Base-by-base conservation (phyloP, 2,888 invertebrate species). In the Aporophyla nigra region DNA sequence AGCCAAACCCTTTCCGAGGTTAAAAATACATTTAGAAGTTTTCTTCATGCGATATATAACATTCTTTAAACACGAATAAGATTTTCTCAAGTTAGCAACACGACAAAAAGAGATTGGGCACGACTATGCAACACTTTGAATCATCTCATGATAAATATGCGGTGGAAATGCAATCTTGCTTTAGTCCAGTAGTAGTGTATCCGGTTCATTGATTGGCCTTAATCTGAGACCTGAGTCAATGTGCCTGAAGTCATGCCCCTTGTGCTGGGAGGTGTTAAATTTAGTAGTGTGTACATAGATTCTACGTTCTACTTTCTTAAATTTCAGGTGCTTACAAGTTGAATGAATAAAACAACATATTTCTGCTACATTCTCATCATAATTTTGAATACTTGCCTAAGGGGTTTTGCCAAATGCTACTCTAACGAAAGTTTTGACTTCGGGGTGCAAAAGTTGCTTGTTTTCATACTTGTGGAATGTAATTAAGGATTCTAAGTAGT, bases 161-260 rank as follows among this genome's bases (percentile, higher is more conserved):
- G n/a, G 53, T 61, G 69, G n/a, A 49, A 27, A 62, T 70, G 65
- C 74, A 66, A 74, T 81, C 66, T 71, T 51, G 56, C 19, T 71
- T 71, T 76, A 71, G 63, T 72, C 49, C 62, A n/a, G 71, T 58
- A 73, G 67, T 59, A 53, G 51, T 40, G 68, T 67, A 65, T 72
- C 78, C 53, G 58, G 77, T 80, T 71, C 51, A 82, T 84, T 88
- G 79, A 80, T 87, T 87, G 86, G 80, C 80, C 80, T 80, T 84
- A 85, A 87, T 87, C 74, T 40, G 79, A 71, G 70, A 87, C 86
- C 74, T 27, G 79, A 73, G 70, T 76, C 71, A 79, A 84, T 82
- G 67, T 59, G 73, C 46, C 71, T 71, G 65, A 75, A 67, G 63
- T 40, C 21, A 63, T 71, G 73, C 16, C 67, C 74, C 56, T n/a